phyloP scores from a whole-genome alignment of 37 sponge, comb jelly and placozoan species.

The Aplysina aerophoba region DNA sequence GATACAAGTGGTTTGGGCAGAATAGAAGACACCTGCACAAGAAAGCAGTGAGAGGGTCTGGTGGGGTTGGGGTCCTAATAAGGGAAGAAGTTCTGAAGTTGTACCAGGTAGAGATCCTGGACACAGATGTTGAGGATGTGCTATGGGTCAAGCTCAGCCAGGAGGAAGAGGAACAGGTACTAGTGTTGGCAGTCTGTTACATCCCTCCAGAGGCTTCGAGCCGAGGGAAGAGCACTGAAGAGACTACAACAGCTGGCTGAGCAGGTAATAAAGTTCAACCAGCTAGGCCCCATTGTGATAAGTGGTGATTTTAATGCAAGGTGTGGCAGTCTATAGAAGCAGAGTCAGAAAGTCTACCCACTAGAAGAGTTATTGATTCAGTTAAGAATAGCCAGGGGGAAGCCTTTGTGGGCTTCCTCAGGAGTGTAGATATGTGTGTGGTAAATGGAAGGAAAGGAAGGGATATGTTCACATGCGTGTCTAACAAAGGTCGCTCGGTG shows the following conservation, averaged over 20 bases:
- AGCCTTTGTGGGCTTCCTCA: no score
- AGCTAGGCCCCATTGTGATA: not conserved
- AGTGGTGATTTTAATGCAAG: conserved; percentile 26
- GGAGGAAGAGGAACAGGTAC: not conserved
- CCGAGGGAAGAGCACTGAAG: conserved; percentile 14
- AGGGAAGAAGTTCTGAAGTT: no score
- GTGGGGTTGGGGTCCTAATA: no score
- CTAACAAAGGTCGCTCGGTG: no score
- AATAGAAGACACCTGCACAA: not conserved
- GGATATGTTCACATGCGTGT: no score
- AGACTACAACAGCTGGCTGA: conserved; percentile 9
- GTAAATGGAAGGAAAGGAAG: no score
- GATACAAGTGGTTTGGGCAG: not conserved
- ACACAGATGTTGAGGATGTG: conserved; percentile 4
- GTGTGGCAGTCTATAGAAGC: conserved; percentile 13
- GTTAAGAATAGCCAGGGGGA: no score
- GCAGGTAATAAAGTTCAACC: not conserved
- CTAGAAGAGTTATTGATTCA: no score
- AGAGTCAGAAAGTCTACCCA: conserved; percentile 3
- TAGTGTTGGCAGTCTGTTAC: conserved; percentile 18
- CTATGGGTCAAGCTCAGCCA: not conserved
- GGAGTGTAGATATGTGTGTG: no score
- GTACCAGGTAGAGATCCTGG: no score
- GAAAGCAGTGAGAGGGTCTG: conserved; percentile 1
- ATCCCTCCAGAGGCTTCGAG: conserved; percentile 15